Evolutionary conservation across 1,140 invertebrate species (phyloP), one percentile per base, ranked within the genome.

Genomic region (Megathymus violae): DNA sequence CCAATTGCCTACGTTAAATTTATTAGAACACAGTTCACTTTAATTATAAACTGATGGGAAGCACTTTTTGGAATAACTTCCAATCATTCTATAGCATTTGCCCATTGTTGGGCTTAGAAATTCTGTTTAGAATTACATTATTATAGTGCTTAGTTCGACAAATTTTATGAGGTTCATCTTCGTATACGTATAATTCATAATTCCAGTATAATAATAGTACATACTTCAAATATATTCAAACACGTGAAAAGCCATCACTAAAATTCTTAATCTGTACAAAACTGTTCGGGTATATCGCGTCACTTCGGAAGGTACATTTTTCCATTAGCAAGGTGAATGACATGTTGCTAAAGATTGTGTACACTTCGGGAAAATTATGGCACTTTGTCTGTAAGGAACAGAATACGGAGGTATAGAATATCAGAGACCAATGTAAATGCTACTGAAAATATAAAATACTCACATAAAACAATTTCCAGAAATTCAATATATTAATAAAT

Each of bases 311-410:
- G 25, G 19, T n/a, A n/a, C 22, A 48, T 31, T 25, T 46, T 1
- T 27, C 54, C 54, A 58, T 58, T 58, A 58, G 46, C 54, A 43
- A 15, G 54, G 27, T 22, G 34, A 58, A 58, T 58, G 54, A 58
- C 46, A 46, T 46, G 41, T 15, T 34, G 16, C 15, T 58, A 58
- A 16, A 31, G 41, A 58, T 58, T 36, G 25, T 44, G 40, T 44
- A 44, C 52, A 44, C 22, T 34, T 44, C 54, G 41, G 54, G 27
- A 58, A 58, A 46, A 58, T 58, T 36, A 17, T 41, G 34, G 14
- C 52, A 58, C 41, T 58, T 58, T 17, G 10, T 58, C 52, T 34
- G 27, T 13, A 19, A 25, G 25, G 38, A 56, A 15, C 52, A 58
- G 10, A 56, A 5, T 41, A 43, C 22, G 27, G 46, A 13, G 27